A percentile compares a stretch with the other conserved stretches of the same genome.
These are phyloP conservation scores for Antennarius maculatus DNA, from an alignment of 2,797 vertebrate species.

Conservation along the genomic window DNA sequence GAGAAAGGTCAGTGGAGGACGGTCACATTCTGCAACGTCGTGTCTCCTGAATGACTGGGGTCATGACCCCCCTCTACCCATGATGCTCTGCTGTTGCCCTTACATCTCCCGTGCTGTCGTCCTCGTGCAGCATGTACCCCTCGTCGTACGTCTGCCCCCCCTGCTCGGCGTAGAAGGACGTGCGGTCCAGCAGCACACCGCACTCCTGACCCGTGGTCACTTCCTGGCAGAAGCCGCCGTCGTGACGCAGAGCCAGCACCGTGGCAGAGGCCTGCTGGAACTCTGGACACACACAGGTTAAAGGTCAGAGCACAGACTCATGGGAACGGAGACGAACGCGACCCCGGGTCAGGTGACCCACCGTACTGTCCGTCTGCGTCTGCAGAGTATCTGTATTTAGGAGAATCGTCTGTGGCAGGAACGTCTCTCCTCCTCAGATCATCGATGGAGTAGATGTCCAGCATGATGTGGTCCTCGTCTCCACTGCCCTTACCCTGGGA, in stretches of 20 bases:
- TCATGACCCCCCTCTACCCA: no score
- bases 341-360: conserved; percentile 49
- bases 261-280: conserved; percentile 85
- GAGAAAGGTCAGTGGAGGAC: not conserved
- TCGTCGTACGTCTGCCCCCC: conserved; percentile 96
- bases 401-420: conserved; percentile 86
- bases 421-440: conserved; percentile 87
- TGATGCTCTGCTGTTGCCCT: conserved; percentile 52
- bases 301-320: accelerated
- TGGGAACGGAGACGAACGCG: no score
- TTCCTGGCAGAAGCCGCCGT: conserved; percentile 90
- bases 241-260: conserved; percentile 90
- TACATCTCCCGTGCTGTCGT: conserved; percentile 90
- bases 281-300: conserved; percentile 42
- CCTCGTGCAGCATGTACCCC: conserved; percentile 91
- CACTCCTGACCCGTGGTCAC: conserved; percentile 94
- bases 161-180: conserved; percentile 97
- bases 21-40: not conserved
- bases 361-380: conserved; percentile 85
- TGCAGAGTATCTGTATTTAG: conserved; percentile 89
- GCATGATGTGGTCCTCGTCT: conserved; percentile 92
- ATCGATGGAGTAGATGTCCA: conserved; percentile 98
- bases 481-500: conserved; percentile 95
- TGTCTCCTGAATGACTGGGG: no score
- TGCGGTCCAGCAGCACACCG: conserved; percentile 92